phyloP scores from a whole-genome alignment of 2,888 invertebrate species.

The Agonopterix subpropinquella region DNA sequence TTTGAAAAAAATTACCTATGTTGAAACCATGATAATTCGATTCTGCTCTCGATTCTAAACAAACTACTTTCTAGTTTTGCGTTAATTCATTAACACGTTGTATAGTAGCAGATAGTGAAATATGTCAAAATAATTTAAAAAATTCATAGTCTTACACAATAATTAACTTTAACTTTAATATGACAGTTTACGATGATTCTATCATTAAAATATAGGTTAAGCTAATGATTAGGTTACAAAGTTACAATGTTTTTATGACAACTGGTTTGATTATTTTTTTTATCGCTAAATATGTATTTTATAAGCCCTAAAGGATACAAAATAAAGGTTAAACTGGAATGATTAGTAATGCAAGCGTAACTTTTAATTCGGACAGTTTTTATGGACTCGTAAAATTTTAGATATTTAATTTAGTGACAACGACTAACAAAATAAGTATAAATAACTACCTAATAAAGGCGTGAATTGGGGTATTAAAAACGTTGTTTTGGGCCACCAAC shows the following conservation, averaged over 20 bases:
- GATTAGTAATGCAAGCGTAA: background rate
- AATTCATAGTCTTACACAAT: slow-evolving; percentile 18
- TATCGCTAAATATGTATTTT: slow-evolving; percentile 12
- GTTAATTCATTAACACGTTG: too few species aligned
- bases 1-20: too few species aligned
- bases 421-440: background rate
- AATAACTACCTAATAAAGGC: background rate
- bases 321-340: slow-evolving; percentile 1
- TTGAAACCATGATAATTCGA: too few species aligned
- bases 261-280: slow-evolving; percentile 11
- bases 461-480: too few species aligned
- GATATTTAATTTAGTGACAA: slow-evolving; percentile 1
- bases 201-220: slow-evolving; percentile 25
- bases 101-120: slow-evolving; percentile 19
- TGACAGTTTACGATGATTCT: slow-evolving; percentile 29
- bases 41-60: too few species aligned
- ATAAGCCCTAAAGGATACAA: background rate
- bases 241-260: slow-evolving; percentile 24
- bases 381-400: background rate
- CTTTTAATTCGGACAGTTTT: background rate
- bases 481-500: background rate
- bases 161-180: slow-evolving; percentile 40
- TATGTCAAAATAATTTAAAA: slow-evolving; percentile 16
- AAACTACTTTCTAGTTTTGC: too few species aligned
- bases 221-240: slow-evolving; percentile 28